These are phyloP conservation scores for Odontesthes bonariensis DNA, from an alignment of 2,113 vertebrate species.

Conservation along the genomic window DNA sequence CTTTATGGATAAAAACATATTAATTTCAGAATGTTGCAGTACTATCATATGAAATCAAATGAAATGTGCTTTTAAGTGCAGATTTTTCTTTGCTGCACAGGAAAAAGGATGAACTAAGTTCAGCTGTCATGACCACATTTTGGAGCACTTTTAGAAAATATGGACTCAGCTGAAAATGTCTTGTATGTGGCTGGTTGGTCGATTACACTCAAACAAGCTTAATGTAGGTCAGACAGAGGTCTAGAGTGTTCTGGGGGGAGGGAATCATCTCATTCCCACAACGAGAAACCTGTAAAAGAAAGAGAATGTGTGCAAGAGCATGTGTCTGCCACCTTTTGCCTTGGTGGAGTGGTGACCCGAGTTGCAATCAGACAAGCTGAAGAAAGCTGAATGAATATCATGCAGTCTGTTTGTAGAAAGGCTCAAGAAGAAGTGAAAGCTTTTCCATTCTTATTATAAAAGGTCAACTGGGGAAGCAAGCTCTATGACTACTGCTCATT, in stretches of 20 bases:
- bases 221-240: slow-evolving; percentile 52
- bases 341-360: background rate
- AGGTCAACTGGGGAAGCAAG: slow-evolving; percentile 4
- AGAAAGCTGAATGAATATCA: slow-evolving; percentile 16
- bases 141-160: slow-evolving; percentile 36
- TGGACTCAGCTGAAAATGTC: slow-evolving; percentile 33
- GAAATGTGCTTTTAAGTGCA: slow-evolving; percentile 10
- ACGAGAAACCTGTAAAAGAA: slow-evolving; percentile 16
- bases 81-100: slow-evolving; percentile 5
- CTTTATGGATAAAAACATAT: background rate
- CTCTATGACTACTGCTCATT: slow-evolving; percentile 12
- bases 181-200: slow-evolving; percentile 48
- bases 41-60: background rate
- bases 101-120: background rate
- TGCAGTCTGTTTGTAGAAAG: slow-evolving; percentile 15
- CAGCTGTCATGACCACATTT: slow-evolving; percentile 33
- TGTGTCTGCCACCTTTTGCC: slow-evolving; percentile 25
- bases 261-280: slow-evolving; percentile 27
- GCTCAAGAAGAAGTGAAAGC: background rate
- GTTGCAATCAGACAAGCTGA: background rate
- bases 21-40: background rate
- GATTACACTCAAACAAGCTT: slow-evolving; percentile 49
- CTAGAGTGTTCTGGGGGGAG: slow-evolving; percentile 37
- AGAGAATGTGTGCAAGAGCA: slow-evolving; percentile 10
- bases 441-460: slow-evolving; percentile 11